Conservation (phyloP, 2,888 invertebrate species). For the Axea sp. region DNA sequence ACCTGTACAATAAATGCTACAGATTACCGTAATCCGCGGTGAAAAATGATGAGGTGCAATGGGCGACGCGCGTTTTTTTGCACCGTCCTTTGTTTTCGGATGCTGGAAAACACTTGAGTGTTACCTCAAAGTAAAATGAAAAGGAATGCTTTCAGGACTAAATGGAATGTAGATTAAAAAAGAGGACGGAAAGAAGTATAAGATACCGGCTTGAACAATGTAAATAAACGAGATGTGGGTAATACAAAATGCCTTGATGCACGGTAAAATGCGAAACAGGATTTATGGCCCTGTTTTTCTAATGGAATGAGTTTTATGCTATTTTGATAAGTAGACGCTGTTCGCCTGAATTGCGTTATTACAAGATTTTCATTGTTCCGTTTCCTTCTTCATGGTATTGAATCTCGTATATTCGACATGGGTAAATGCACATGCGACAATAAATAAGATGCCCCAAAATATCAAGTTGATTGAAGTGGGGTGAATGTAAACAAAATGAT, state of each 20-base stretch:
- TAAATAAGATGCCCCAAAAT: slow-evolving; percentile 10
- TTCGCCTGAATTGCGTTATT: slow-evolving; percentile 6
- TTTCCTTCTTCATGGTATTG: slow-evolving; percentile 7
- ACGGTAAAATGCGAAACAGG: slow-evolving; percentile 32
- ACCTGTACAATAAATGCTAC: slow-evolving; percentile 60
- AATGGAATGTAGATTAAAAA: slow-evolving; percentile 61
- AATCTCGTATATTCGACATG: not conserved
- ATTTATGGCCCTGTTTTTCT: slow-evolving; percentile 37
- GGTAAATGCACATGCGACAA: not conserved
- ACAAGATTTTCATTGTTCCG: slow-evolving; percentile 27
- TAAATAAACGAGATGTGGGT: slow-evolving; percentile 37
- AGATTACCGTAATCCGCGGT: slow-evolving; percentile 58
- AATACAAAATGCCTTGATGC: slow-evolving; percentile 24
- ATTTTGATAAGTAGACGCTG: slow-evolving; percentile 39
- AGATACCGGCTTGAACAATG: slow-evolving; percentile 34
- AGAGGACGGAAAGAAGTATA: slow-evolving; percentile 8
- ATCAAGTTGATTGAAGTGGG: too few species aligned
- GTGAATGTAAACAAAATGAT: too few species aligned
- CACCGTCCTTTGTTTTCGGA: slow-evolving; percentile 14
- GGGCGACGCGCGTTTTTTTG: slow-evolving; percentile 27
- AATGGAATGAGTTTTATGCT: slow-evolving; percentile 43
- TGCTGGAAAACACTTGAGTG: slow-evolving; percentile 46
- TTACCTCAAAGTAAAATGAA: slow-evolving; percentile 47
- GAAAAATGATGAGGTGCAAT: slow-evolving; percentile 56
- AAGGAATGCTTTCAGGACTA: slow-evolving; percentile 53